These are phyloP conservation scores for Drosophila stalkeri DNA, from an alignment of 2,888 invertebrate species.

Conservation along the genomic window DNA sequence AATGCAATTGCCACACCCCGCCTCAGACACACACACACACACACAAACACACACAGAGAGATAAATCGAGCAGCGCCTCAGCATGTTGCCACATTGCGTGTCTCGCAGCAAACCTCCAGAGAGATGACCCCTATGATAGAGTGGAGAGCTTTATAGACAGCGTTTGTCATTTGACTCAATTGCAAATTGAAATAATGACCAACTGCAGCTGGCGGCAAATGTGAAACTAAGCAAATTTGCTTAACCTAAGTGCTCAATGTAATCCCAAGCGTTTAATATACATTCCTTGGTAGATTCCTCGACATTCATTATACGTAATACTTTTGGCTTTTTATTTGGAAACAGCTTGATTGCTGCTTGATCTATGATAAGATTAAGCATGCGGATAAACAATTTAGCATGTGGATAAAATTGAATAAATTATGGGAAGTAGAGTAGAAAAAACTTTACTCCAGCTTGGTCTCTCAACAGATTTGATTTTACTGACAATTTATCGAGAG, in stretches of 20 bases:
- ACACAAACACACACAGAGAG: background rate
- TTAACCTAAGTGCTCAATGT: slow-evolving; percentile 33
- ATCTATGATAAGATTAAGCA: background rate
- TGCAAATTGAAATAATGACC: slow-evolving; percentile 67
- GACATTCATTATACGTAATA: background rate
- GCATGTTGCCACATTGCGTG: slow-evolving; percentile 43
- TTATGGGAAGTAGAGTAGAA: background rate
- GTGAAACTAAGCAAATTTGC: slow-evolving; percentile 25
- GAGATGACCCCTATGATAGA: slow-evolving; percentile 49
- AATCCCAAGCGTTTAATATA: slow-evolving; percentile 17
- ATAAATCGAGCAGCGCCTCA: background rate
- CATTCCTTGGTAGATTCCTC: background rate
- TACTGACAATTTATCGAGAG: background rate
- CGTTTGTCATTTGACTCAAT: slow-evolving; percentile 65
- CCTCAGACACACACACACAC: background rate
- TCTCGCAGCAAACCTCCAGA: slow-evolving; percentile 29
- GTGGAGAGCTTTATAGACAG: slow-evolving; percentile 54
- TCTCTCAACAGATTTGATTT: background rate
- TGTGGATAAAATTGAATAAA: background rate
- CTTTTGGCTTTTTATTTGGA: background rate
- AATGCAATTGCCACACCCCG: slow-evolving; percentile 50
- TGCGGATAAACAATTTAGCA: background rate
- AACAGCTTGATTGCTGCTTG: background rate
- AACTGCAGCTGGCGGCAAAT: slow-evolving; percentile 32
- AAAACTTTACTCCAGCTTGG: background rate